phyloP scores from a whole-genome alignment of 2,113 vertebrate genomes.

The Anguilla rostrata region DNA sequence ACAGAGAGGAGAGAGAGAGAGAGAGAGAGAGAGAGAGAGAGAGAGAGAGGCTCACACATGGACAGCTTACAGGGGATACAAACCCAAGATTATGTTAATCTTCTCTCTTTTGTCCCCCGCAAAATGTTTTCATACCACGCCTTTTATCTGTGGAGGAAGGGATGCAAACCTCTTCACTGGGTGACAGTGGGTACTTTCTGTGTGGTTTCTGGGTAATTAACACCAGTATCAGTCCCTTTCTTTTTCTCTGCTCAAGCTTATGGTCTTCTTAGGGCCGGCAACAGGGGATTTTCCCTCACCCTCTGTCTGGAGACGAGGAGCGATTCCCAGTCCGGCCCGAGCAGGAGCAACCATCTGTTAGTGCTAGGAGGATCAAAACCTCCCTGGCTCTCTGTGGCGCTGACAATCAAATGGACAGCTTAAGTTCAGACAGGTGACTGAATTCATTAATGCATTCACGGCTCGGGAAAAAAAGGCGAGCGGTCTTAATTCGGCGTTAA shows the following conservation, averaged over 20 bases:
- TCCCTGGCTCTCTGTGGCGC: constrained; percentile 70
- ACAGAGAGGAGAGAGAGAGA: constrained; percentile 49
- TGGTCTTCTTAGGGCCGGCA: constrained; percentile 95
- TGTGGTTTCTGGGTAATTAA: constrained; percentile 99
- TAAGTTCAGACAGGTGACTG: constrained; percentile 78
- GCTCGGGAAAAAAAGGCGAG: background rate
- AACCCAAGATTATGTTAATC: constrained; percentile 99
- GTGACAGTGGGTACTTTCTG: constrained; percentile 99
- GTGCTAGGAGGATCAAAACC: constrained; percentile 86
- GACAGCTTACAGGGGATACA: constrained; percentile 97
- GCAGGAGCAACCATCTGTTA: constrained; percentile 95
- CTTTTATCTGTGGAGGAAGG: constrained; percentile 99
- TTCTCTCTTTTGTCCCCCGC: constrained; percentile 87
- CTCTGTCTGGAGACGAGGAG: constrained; percentile 82
- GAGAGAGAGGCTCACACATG: constrained; percentile 84
- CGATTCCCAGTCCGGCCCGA: constrained; percentile 80
- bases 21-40: constrained; percentile 67
- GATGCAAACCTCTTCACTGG: constrained; percentile 99
- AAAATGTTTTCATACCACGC: constrained; percentile 99
- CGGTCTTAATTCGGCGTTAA: constrained; percentile 9
- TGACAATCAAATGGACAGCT: constrained; percentile 77
- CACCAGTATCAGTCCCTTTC: constrained; percentile 96
- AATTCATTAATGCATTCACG: constrained; percentile 66
- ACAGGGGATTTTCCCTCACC: constrained; percentile 91
- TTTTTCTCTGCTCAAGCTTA: constrained; percentile 98